Evolutionary conservation across 2,888 invertebrate species (phyloP), one percentile per base, ranked within the genome.

Genomic region (Holacanthella duospinosa): DNA sequence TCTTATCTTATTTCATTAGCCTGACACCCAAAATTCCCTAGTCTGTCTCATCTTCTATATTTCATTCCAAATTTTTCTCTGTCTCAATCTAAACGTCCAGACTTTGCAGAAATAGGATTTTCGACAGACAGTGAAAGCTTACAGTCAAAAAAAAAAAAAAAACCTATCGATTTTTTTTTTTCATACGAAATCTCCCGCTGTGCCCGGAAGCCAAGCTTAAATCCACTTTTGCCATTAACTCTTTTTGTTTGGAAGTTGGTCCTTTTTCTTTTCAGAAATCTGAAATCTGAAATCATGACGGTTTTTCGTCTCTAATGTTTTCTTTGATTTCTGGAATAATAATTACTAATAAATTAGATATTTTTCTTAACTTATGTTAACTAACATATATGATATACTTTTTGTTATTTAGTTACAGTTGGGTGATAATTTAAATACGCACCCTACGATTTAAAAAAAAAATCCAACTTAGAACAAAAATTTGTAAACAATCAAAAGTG

Each of bases 161-260:
- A n/a, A 48, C 16, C 48, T 48, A 48, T 48, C 48, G 48, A 48
- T 48, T 48, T 48, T 66, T 65, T 55, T 3, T 56, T 2, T 9
- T 29, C 24, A 55, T 26, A 28, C 66, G 65, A 67, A 68, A 70
- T 69, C 66, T 71, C 71, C 69, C 67, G 71, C 71, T 71, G 71
- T 69, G 69, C 71, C 71, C 69, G 66, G 68, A 71, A 71, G 71
- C 71, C 71, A 68, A 66, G 67, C 68, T 71, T 64, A 71, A 71
- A 71, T 71, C 71, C 71, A 71, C 71, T 71, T 71, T 71, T 70
- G 66, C 71, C 70, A 70, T 71, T 70, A 71, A 71, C 69, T 67
- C 69, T 66, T 66, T n/a, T 70, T 68, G 70, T 68, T 70, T 70
- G 67, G 70, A 65, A 68, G 64, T 68, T 70, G 63, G 59, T 65